Percentiles rank a stretch among this genome's conserved stretches.
Conservation (phyloP, 2,797 vertebrate species). For the Enteromius mattozi region DNA sequence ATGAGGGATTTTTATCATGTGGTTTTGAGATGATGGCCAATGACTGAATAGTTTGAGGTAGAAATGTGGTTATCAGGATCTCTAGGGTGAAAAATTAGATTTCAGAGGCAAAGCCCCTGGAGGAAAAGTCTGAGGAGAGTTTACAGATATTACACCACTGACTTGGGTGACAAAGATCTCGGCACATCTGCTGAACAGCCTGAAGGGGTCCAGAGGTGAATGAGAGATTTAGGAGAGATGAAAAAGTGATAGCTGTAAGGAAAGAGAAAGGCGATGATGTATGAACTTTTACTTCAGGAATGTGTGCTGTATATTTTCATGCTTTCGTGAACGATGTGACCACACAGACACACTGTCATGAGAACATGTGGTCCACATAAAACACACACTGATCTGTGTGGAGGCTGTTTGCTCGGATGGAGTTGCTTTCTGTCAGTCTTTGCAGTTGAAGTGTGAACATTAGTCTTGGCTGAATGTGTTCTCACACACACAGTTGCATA, state of each 20-base stretch:
- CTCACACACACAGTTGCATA: not conserved
- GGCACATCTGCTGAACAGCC: constrained; percentile 20
- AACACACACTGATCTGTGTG: not conserved
- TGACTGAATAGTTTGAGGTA: not conserved
- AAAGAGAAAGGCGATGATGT: not conserved
- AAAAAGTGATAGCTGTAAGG: constrained; percentile 16
- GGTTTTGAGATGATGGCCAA: not conserved
- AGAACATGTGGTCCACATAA: constrained; percentile 11
- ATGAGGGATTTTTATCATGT: not conserved
- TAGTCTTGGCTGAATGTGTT: not conserved
- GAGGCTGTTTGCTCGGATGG: constrained; percentile 1
- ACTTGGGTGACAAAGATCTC: constrained; percentile 21
- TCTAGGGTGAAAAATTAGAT: constrained; percentile 11
- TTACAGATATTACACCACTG: constrained; percentile 6
- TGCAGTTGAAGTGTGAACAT: constrained; percentile 23
- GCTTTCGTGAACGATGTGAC: not conserved
- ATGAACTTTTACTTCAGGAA: constrained; percentile 6
- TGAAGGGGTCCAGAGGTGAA: constrained; percentile 7
- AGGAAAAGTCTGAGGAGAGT: constrained; percentile 4
- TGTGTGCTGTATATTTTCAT: constrained; percentile 22
- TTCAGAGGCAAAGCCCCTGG: constrained; percentile 4
- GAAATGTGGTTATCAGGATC: not conserved
- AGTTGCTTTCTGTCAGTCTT: not conserved
- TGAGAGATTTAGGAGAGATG: not conserved
- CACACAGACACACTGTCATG: constrained; percentile 7